These are phyloP conservation scores for Gyps fulvus DNA, from an alignment of 2,113 vertebrate genomes.

Conservation along the genomic window DNA sequence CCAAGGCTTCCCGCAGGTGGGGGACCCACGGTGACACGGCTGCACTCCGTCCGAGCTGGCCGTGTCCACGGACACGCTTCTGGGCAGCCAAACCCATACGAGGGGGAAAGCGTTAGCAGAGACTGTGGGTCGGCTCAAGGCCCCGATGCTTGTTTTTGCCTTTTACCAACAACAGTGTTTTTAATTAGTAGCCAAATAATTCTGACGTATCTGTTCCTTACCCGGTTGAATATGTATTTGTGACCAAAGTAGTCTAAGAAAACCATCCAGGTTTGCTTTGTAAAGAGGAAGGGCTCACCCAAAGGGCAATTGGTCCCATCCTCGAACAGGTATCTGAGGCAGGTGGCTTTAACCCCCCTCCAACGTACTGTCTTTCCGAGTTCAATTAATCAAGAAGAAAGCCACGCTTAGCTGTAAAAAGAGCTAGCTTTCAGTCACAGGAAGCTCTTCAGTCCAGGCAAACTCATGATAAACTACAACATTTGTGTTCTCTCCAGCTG, in stretches of 20 bases:
- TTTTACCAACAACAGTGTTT: not conserved
- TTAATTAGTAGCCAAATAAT: not conserved
- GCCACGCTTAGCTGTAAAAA: not conserved
- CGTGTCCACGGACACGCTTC: accelerated
- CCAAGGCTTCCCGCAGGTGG: not conserved
- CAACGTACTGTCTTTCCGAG: not conserved
- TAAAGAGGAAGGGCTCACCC: not conserved
- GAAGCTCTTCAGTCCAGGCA: not conserved
- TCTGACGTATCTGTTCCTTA: not conserved
- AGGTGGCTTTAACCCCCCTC: not conserved
- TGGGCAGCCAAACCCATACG: not conserved
- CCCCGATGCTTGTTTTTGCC: not conserved
- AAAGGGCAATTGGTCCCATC: not conserved
- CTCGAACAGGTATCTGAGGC: not conserved
- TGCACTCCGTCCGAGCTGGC: not conserved
- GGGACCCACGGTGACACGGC: not conserved
- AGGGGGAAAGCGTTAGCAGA: not conserved
- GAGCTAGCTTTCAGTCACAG: not conserved
- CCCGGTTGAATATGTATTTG: not conserved
- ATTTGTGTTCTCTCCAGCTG: not conserved
- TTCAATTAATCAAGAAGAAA: not conserved
- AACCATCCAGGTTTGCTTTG: not conserved
- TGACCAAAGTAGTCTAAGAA: not conserved
- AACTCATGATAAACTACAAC: not conserved
- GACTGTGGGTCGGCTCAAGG: not conserved